Conservation (phyloP, 2,797 vertebrate genomes). For the Salmo trutta region DNA sequence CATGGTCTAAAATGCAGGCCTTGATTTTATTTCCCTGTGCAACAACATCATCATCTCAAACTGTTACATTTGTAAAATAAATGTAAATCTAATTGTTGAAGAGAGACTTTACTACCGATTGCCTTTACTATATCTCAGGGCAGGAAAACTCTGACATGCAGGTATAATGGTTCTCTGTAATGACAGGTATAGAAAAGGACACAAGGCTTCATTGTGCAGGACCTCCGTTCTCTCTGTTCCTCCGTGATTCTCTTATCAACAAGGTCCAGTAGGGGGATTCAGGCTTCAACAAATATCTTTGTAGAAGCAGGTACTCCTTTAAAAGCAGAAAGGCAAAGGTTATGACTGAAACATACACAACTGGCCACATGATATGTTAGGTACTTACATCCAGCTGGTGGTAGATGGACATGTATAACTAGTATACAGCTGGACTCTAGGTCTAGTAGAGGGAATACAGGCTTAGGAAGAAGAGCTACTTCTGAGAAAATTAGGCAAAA, state of each 20-base stretch:
- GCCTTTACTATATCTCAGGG: background rate
- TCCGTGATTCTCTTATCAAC: background rate
- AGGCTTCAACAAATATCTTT: background rate
- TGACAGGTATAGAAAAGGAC: background rate
- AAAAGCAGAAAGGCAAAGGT: background rate
- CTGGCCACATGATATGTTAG: background rate
- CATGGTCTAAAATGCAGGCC: background rate
- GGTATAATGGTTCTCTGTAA: background rate
- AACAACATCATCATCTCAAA: background rate
- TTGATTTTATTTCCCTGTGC: background rate
- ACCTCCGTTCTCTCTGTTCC: background rate
- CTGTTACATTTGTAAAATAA: no score
- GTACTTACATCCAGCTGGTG: background rate
- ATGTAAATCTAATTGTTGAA: no score
- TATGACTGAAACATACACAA: background rate
- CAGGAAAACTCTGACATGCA: background rate
- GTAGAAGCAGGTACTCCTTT: background rate
- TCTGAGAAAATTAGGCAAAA: no score
- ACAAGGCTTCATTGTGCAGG: background rate
- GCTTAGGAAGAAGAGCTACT: no score
- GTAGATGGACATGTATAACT: background rate
- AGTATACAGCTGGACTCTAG: background rate
- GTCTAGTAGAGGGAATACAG: no score
- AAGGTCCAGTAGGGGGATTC: background rate
- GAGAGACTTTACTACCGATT: background rate